A percentile compares a stretch with the other conserved stretches of the same genome.
Evolutionary conservation across 1,140 invertebrate species (phyloP).

Genomic region (Scaptodrosophila lebanonensis): DNA sequence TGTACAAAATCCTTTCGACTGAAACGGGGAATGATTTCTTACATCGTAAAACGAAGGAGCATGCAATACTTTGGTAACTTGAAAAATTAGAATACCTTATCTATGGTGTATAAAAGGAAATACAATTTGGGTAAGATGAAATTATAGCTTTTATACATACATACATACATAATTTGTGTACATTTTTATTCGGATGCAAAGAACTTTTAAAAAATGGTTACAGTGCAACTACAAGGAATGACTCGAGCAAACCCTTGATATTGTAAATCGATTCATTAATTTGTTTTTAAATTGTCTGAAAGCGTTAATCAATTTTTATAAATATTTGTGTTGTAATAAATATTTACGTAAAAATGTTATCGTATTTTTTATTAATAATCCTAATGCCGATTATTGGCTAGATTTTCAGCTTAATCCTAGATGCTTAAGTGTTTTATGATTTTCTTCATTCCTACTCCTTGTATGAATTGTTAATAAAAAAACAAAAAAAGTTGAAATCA

Average conservation of each 20-base stretch:
- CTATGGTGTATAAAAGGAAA: slow-evolving; percentile 11
- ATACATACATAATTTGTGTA: slow-evolving; percentile 68
- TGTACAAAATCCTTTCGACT: no score
- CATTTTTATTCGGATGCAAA: slow-evolving; percentile 64
- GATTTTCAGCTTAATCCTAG: slow-evolving; percentile 49
- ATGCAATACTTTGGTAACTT: no score
- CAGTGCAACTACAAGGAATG: slow-evolving; percentile 75
- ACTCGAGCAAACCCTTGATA: slow-evolving; percentile 67
- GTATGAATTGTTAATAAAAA: slow-evolving; percentile 57
- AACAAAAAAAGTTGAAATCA: slow-evolving; percentile 56
- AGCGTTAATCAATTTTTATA: slow-evolving; percentile 71
- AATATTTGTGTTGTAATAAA: slow-evolving; percentile 72
- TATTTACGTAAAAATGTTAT: slow-evolving; percentile 74
- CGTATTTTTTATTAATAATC: slow-evolving; percentile 55
- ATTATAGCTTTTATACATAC: slow-evolving; percentile 65
- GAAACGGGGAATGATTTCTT: no score
- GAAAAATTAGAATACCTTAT: no score
- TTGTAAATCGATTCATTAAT: no score
- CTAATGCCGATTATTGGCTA: slow-evolving; percentile 60
- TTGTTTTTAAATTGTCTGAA: slow-evolving; percentile 63
- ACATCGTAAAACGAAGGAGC: no score
- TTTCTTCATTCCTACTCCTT: slow-evolving; percentile 48
- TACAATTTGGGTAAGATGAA: slow-evolving; percentile 57
- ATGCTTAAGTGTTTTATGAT: slow-evolving; percentile 22
- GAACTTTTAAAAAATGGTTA: slow-evolving; percentile 63